phyloP scores from a whole-genome alignment of 2,113 vertebrate species.

The Lycocorax pyrrhopterus region DNA sequence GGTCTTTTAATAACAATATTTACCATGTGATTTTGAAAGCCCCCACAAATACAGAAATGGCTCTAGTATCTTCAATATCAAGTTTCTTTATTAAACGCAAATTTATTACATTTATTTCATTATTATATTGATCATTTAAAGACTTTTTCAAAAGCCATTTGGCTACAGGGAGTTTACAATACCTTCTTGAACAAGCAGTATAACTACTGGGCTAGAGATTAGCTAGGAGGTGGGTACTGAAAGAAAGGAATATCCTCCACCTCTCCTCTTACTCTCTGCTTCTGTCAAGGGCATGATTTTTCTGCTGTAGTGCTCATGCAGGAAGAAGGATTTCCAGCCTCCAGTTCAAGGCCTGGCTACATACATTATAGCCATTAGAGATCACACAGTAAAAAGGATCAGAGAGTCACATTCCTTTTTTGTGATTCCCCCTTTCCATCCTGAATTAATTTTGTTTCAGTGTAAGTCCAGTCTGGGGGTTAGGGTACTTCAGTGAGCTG shows the following conservation, averaged over 20 bases:
- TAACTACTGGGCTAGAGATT: not conserved
- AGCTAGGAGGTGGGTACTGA: not conserved
- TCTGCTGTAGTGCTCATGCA: not conserved
- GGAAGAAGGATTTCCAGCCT: not conserved
- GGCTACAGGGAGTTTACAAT: not conserved
- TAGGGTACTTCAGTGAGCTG: not conserved
- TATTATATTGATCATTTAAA: not conserved
- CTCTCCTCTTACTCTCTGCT: not conserved
- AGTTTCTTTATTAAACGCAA: not conserved
- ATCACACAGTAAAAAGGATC: not conserved
- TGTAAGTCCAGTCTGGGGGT: not conserved
- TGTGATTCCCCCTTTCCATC: not conserved
- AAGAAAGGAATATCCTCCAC: not conserved
- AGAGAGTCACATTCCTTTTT: not conserved
- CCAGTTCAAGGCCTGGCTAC: not conserved
- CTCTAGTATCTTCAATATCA: not conserved
- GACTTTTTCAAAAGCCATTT: not conserved
- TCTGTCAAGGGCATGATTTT: not conserved
- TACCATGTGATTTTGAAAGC: not conserved
- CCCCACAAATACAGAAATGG: not conserved
- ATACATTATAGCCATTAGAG: not conserved
- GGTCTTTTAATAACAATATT: not conserved
- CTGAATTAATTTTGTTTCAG: not conserved
- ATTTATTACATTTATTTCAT: not conserved
- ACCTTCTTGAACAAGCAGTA: not conserved